Evolutionary conservation across 2,797 vertebrate species (phyloP).

Genomic region (Enteromius fasciolatus): DNA sequence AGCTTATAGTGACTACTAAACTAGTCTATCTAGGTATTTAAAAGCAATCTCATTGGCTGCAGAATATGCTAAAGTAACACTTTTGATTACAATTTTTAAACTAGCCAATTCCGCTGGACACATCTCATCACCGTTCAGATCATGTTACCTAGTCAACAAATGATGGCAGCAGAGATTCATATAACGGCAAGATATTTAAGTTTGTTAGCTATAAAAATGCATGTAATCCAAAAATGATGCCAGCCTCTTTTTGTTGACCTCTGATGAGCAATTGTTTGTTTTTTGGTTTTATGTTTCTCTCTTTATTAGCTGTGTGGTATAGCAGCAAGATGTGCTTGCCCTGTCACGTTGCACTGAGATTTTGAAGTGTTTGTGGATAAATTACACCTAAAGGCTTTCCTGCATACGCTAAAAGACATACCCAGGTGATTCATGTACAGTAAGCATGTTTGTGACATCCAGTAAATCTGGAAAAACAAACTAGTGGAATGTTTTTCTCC

Average conservation of each 20-base stretch:
- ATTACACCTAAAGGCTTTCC: neutral
- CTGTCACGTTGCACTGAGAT: neutral
- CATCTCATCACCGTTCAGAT: neutral
- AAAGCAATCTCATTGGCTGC: neutral
- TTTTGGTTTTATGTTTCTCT: neutral
- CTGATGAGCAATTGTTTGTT: neutral
- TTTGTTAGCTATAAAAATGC: neutral
- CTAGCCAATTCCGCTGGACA: neutral
- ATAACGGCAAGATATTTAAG: neutral
- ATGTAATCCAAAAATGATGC: neutral
- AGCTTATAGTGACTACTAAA: neutral
- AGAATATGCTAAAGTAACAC: neutral
- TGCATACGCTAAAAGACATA: neutral
- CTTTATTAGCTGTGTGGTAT: neutral
- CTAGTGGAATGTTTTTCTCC: conserved; percentile 1
- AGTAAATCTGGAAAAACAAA: conserved; percentile 23
- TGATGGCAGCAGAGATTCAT: neutral
- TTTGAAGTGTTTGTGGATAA: neutral
- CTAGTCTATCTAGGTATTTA: neutral
- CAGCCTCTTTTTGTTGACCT: neutral
- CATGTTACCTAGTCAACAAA: neutral
- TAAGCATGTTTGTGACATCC: conserved; percentile 22
- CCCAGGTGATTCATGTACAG: neutral
- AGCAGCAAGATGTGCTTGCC: neutral
- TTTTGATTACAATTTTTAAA: neutral